A percentile compares a stretch with the other conserved stretches of the same genome.
phyloP scores from a whole-genome alignment of 2,113 vertebrate genomes.

The Austrofundulus limnaeus region DNA sequence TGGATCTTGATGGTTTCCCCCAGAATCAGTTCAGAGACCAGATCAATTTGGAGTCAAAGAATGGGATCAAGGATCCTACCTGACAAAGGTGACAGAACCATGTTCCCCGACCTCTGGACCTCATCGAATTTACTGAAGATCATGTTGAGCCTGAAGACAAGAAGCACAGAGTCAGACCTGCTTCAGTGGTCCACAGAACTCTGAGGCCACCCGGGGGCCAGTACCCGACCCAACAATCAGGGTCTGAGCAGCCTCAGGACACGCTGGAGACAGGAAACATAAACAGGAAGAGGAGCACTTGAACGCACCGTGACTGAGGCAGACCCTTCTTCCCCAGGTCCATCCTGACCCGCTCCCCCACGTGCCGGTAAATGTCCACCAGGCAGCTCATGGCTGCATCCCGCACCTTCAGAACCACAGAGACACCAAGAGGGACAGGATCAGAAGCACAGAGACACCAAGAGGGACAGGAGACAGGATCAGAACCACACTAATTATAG shows the following conservation, averaged over 20 bases:
- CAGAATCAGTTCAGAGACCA: no score
- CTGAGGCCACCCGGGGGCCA: no score
- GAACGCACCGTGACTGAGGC: conserved; percentile 91
- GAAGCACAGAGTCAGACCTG: neutral
- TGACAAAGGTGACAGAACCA: conserved; percentile 86
- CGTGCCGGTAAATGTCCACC: conserved; percentile 97
- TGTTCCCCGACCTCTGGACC: conserved; percentile 93
- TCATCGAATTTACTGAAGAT: conserved; percentile 97
- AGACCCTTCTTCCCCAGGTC: conserved; percentile 97
- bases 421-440: no score
- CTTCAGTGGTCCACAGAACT: no score
- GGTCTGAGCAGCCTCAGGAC: no score
- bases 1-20: no score
- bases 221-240: neutral
- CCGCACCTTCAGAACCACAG: conserved; percentile 84
- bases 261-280: neutral
- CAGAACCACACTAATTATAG: no score
- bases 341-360: conserved; percentile 93
- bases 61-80: conserved; percentile 77
- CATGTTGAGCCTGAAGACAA: conserved; percentile 86
- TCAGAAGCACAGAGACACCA: no score
- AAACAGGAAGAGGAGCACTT: neutral
- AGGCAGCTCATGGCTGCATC: conserved; percentile 95
- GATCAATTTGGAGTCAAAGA: no score
- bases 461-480: neutral